These are phyloP conservation scores for Coturnix japonica DNA, from an alignment of 2,113 vertebrate species.

Conservation along the genomic window DNA sequence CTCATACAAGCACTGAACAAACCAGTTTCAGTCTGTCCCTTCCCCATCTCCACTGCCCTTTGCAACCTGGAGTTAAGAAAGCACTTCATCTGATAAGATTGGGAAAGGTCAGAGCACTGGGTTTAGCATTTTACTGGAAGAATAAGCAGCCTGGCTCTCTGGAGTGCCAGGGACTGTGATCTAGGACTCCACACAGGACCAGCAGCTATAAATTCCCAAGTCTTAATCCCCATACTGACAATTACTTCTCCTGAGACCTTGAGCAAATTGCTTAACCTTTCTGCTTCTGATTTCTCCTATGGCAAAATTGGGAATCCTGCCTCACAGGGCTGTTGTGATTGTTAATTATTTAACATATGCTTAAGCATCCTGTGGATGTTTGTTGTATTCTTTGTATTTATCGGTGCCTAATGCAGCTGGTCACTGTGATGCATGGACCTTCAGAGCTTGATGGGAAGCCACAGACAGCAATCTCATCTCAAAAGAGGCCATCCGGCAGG, in stretches of 20 bases:
- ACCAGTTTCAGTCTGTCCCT: not conserved
- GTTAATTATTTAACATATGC: not conserved
- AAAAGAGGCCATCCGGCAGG: not conserved
- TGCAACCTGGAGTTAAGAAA: conserved; percentile 12
- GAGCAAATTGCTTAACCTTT: conserved; percentile 53
- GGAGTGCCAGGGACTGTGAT: not conserved
- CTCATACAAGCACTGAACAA: not conserved
- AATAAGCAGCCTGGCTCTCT: conserved; percentile 31
- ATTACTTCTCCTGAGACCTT: conserved; percentile 31
- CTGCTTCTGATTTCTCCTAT: not conserved
- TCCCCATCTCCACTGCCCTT: not conserved
- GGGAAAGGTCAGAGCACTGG: conserved; percentile 27
- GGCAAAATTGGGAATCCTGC: not conserved
- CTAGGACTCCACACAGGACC: not conserved
- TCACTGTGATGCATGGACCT: rapidly evolving
- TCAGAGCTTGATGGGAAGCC: not conserved
- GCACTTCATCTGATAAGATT: conserved; percentile 20
- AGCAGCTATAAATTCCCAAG: conserved; percentile 51
- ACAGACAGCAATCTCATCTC: not conserved
- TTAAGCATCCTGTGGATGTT: not conserved
- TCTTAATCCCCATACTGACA: conserved; percentile 46
- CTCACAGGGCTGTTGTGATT: not conserved
- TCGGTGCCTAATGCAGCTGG: not conserved
- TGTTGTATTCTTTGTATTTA: not conserved
- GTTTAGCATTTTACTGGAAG: conserved; percentile 43